phyloP scores from a whole-genome alignment of 2,113 vertebrate species.

The Cariama cristata region DNA sequence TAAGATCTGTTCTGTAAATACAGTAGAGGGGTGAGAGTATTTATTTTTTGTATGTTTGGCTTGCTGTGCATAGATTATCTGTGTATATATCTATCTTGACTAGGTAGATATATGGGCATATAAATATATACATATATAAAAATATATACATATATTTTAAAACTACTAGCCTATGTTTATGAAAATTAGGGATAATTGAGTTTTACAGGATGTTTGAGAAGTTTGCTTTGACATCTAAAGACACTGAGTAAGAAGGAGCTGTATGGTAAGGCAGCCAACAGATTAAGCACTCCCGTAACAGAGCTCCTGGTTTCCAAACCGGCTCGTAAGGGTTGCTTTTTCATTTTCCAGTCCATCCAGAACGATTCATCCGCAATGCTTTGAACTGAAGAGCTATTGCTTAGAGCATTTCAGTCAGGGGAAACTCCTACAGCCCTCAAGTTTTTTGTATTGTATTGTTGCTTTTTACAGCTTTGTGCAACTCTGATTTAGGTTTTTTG shows the following conservation, averaged over 20 bases:
- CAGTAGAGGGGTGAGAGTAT: slow-evolving; percentile 81
- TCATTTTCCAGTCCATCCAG: not conserved
- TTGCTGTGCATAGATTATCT: slow-evolving; percentile 69
- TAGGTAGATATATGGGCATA: slow-evolving; percentile 58
- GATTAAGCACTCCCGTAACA: not conserved
- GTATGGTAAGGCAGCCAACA: not conserved
- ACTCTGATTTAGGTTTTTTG: not conserved
- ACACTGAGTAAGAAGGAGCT: not conserved
- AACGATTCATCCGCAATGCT: not conserved
- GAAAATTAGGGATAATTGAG: slow-evolving; percentile 26
- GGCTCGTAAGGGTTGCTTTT: not conserved
- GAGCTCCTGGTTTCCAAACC: not conserved
- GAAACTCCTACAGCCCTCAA: not conserved
- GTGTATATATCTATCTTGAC: slow-evolving; percentile 57
- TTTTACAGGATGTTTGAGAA: slow-evolving; percentile 57
- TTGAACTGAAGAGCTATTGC: not conserved
- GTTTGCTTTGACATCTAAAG: slow-evolving; percentile 50
- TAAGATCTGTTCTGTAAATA: slow-evolving; percentile 79
- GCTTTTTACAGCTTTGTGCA: not conserved
- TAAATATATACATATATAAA: slow-evolving; percentile 64
- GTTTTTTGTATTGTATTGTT: not conserved
- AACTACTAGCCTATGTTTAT: slow-evolving; percentile 64
- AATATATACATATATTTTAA: slow-evolving; percentile 69
- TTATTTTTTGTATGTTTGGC: slow-evolving; percentile 83
- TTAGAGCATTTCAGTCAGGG: not conserved